These are phyloP conservation scores for Upupa epops DNA, from an alignment of 2,113 vertebrate species.

Conservation along the genomic window DNA sequence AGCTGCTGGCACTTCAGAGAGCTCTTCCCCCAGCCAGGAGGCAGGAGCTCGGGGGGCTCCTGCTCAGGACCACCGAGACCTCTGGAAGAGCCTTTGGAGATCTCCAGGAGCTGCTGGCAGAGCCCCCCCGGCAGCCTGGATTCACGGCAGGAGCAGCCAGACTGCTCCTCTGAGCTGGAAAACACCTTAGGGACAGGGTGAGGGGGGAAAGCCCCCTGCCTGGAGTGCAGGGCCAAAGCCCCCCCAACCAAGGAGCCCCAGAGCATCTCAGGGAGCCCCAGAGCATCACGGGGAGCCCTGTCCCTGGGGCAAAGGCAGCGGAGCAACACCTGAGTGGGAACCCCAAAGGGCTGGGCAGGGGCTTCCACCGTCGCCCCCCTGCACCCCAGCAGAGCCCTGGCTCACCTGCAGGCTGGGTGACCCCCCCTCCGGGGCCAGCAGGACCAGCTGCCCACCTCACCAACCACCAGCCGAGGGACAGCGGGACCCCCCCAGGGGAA, in stretches of 20 bases:
- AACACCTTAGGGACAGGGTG: neutral
- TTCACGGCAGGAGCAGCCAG: no score
- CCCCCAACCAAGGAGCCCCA: no score
- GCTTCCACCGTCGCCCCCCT: neutral
- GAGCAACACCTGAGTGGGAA: neutral
- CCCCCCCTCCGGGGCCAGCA: rapidly evolving
- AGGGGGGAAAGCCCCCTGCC: neutral
- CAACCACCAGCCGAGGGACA: no score
- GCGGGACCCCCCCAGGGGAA: no score
- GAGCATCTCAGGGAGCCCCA: rapidly evolving
- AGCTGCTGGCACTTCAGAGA: neutral
- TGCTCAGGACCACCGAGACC: neutral
- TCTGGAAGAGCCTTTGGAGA: neutral
- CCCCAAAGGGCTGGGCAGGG: no score
- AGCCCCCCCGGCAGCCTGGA: no score
- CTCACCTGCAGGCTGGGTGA: neutral
- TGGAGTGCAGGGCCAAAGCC: no score
- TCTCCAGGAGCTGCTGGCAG: neutral
- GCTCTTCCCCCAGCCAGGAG: neutral
- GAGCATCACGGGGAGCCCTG: neutral
- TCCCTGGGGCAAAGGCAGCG: neutral
- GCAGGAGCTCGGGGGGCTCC: neutral
- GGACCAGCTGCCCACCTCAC: neutral
- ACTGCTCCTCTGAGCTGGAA: no score
- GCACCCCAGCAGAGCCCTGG: neutral